phyloP scores from a whole-genome alignment of 2,113 vertebrate genomes.

The Microcebus tavaratra region DNA sequence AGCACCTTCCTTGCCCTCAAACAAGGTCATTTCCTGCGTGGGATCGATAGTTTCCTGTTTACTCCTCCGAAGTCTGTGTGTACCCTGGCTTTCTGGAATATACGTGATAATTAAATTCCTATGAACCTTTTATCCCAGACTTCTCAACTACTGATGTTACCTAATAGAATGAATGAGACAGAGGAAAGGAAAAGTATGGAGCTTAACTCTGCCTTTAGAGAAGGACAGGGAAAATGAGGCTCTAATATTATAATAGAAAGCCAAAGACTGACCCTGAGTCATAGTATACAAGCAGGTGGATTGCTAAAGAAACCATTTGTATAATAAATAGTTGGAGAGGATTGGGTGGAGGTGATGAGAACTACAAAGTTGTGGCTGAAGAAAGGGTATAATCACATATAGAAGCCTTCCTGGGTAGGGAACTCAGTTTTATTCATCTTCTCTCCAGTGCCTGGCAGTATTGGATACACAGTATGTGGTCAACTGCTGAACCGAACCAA shows the following conservation, averaged over 20 bases:
- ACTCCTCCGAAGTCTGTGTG: background rate
- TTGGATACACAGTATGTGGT: background rate
- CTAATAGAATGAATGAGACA: background rate
- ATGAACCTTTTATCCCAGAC: background rate
- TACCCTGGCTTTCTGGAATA: background rate
- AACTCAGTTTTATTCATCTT: background rate
- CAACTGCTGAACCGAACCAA: background rate
- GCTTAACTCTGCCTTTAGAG: background rate
- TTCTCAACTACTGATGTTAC: background rate
- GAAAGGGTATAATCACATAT: background rate
- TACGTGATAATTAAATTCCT: background rate
- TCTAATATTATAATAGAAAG: background rate
- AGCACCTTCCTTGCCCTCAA: background rate
- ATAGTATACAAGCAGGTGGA: background rate
- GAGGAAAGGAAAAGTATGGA: background rate
- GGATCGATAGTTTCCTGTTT: slow-evolving; percentile 69
- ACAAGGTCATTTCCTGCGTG: slow-evolving; percentile 66
- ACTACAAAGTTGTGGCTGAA: background rate
- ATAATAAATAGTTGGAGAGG: background rate
- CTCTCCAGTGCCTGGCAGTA: background rate
- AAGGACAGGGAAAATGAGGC: background rate
- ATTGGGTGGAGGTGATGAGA: background rate
- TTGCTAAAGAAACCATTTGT: background rate
- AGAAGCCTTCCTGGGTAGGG: background rate
- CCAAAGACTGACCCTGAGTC: background rate